These are phyloP conservation scores for Chlorops oryzae DNA, from an alignment of 1,140 invertebrate species.

Conservation along the genomic window DNA sequence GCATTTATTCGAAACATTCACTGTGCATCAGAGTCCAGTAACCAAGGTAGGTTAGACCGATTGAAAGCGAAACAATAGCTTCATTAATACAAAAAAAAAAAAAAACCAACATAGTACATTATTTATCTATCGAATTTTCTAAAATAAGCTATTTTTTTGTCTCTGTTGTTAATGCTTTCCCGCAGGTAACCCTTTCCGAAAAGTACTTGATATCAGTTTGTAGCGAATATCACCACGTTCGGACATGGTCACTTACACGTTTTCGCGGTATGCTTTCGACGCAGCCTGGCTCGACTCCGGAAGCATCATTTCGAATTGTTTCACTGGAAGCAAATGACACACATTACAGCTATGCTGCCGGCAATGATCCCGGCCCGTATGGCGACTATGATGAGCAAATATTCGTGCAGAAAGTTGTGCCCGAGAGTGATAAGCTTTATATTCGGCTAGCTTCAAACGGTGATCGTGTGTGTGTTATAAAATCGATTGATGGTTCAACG, in stretches of 20 bases:
- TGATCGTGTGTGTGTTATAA: constrained; percentile 85
- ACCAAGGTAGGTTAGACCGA: constrained; percentile 65
- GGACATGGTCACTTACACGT: constrained; percentile 92
- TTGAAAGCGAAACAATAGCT: neutral
- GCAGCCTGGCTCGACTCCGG: constrained; percentile 91
- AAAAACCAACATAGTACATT: too few species aligned
- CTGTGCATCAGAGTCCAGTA: constrained; percentile 92
- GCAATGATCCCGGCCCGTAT: constrained; percentile 89
- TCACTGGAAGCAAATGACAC: constrained; percentile 64
- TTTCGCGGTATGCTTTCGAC: constrained; percentile 97
- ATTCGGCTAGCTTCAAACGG: constrained; percentile 92
- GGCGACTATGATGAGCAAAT: constrained; percentile 97
- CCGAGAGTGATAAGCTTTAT: constrained; percentile 91
- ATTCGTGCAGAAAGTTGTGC: constrained; percentile 95
- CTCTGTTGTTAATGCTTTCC: constrained; percentile 27
- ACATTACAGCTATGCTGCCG: constrained; percentile 64
- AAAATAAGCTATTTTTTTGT: constrained; percentile 3
- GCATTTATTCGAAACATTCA: constrained; percentile 96
- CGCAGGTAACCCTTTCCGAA: constrained; percentile 86
- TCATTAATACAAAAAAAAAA: too few species aligned
- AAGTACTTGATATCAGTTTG: constrained; percentile 96
- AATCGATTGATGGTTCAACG: constrained; percentile 88
- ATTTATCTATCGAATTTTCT: neutral
- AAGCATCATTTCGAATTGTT: constrained; percentile 86
- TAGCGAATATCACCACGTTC: constrained; percentile 95